Evolutionary conservation across 1,140 invertebrate species (phyloP), one percentile per base, ranked within the genome.

Genomic region (Dreissena polymorpha): DNA sequence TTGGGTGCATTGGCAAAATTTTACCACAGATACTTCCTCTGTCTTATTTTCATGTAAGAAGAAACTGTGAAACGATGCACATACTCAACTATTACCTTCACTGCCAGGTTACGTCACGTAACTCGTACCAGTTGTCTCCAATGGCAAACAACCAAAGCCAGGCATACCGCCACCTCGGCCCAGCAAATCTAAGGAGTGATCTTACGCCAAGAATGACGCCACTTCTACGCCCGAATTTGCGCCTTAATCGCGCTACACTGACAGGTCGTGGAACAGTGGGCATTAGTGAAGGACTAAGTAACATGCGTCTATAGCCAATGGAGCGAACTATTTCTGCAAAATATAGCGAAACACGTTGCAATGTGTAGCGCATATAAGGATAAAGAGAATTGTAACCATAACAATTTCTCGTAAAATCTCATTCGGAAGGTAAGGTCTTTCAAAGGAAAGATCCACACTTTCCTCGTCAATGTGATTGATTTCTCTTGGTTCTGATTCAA

Each of bases 311-410:
- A 63, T 63, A 63, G 18, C 60, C 23, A 63, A 63, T 25, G 18
- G 60, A 63, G 18, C 23, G 60, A n/a, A 63, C 60, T n/a, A 63
- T 10, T 10, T n/a, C 18, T 2, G 18, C 60, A 63, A 63, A 63
- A 25, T n/a, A 63, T n/a, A n/a, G 60, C 18, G 18, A 63, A 63
- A 63, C 60, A 63, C 60, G 60, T 25, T 63, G 60, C 18, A 2
- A 25, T 63, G 60, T 63, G 23, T 63, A 63, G 60, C 60, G 60
- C 60, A 63, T 2, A 63, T n/a, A 63, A 63, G 60, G 60, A 63
- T n/a, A 63, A n/a, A n/a, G 18, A n/a, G 18, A n/a, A 63, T 63
- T n/a, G 18, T n/a, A n/a, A n/a, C 23, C 23, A n/a, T n/a, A 25
- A 63, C 60, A 63, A 63, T 63, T 25, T n/a, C 18, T 63, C 23